Evolutionary conservation across 2,888 invertebrate genomes (phyloP), one percentile per base, ranked within the genome.

Genomic region (Octonoba sinensis): DNA sequence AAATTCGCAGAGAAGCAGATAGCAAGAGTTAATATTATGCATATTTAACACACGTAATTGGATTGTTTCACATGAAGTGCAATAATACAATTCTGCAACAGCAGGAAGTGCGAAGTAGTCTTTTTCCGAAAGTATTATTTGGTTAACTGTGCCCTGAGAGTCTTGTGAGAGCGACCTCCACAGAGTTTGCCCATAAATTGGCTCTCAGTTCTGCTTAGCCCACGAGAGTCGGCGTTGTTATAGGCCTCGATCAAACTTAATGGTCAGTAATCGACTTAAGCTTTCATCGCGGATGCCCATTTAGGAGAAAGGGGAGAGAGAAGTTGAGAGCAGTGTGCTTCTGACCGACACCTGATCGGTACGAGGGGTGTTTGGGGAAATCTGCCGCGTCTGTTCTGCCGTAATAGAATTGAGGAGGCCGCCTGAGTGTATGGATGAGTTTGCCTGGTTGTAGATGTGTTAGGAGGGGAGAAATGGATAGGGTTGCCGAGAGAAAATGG

Each of bases 271-370:
- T 71, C 71, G 78, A 72, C 78, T 78, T 57, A 62, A 20, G 73
- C 73, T 73, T 73, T 73, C 65, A 59, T 65, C 71, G 67, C 47
- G n/a, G 56, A 8, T 69, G 64, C 56, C 77, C 47, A 77, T 77
- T 71, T 62, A n/a, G 51, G 22, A 59, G 57, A 57, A 57, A 3
- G 69, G 69, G n/a, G 44, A n/a, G 27, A 44, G 64, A 36, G 44
- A 12, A 24, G 56, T 15, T 27, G 22, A 12, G 60, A 15, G 8
- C 6, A 36, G 36, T 36, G 15, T 13, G 27, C 16, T n/a, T 44
- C 70, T 65, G 67, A 62, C 72, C 79, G 67, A 73, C 73, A 79
- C 79, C 79, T 79, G 79, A 79, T 79, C 66, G 71, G 72, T 71
- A 65, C 46, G 22, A 46, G 49, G 54, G 73, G 51, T 59, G 64